Conservation (phyloP, 2,113 vertebrate genomes). For the Pachypanchax playfairii region DNA sequence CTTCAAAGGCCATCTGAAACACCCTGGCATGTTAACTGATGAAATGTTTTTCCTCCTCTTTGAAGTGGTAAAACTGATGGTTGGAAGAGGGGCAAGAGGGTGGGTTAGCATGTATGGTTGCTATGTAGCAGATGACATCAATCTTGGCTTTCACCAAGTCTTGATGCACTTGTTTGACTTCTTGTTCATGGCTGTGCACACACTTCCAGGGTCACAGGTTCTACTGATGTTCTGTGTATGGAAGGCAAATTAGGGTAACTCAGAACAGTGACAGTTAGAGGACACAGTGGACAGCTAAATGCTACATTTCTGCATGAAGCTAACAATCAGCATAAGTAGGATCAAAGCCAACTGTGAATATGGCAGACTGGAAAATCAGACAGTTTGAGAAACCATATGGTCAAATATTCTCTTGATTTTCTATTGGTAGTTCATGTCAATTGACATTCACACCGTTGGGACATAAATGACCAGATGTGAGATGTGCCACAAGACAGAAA, state of each 20-base stretch:
- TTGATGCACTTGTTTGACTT: constrained; percentile 52
- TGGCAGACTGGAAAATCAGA: neutral
- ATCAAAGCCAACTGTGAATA: constrained; percentile 7
- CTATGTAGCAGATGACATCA: constrained; percentile 53
- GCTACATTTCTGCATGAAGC: constrained; percentile 24
- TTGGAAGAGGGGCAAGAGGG: constrained; percentile 6
- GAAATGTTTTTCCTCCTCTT: constrained; percentile 57
- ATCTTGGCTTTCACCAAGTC: constrained; percentile 36
- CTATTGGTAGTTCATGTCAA: neutral
- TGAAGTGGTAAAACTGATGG: constrained; percentile 46
- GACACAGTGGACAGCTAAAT: constrained; percentile 25
- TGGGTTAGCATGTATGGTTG: neutral
- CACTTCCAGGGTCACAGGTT: constrained; percentile 56
- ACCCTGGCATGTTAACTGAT: constrained; percentile 57
- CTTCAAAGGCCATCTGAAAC: constrained; percentile 56
- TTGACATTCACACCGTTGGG: neutral
- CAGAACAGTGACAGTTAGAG: constrained; percentile 22
- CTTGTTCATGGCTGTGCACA: constrained; percentile 44
- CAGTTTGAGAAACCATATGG: neutral
- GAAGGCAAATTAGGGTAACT: constrained; percentile 33
- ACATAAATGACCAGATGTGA: neutral
- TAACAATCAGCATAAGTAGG: constrained; percentile 4
- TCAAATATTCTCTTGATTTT: neutral
- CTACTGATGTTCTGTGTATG: constrained; percentile 17
- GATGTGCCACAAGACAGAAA: neutral